These are phyloP conservation scores for Sarcophaga peregrina DNA, from an alignment of 1,140 invertebrate species.

Conservation along the genomic window DNA sequence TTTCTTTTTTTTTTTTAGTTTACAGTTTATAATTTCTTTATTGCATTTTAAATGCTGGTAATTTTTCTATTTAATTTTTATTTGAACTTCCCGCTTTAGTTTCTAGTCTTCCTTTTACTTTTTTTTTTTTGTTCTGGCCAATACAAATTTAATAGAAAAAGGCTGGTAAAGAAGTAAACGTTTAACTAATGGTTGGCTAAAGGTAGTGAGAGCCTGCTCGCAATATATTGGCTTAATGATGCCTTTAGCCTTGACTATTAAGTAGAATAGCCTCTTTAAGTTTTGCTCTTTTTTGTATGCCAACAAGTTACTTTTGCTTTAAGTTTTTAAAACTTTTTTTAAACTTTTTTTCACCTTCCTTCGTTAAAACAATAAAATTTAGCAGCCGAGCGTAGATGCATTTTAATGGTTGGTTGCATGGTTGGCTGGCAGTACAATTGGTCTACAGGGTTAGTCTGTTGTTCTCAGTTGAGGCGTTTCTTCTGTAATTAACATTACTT, in stretches of 20 bases:
- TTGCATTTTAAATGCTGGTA: too few species aligned
- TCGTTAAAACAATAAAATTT: not conserved
- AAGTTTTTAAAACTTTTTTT: too few species aligned
- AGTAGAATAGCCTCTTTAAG: not conserved
- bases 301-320: too few species aligned
- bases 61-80: too few species aligned
- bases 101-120: too few species aligned
- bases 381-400: not conserved
- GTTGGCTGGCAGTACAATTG: not conserved
- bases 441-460: not conserved
- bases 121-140: not conserved
- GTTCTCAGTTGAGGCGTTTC: not conserved
- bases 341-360: too few species aligned
- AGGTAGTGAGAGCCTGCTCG: not conserved
- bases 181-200: not conserved
- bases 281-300: not conserved
- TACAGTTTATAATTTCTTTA: too few species aligned
- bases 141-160: conserved; percentile 11
- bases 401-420: not conserved
- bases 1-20: too few species aligned
- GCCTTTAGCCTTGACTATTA: conserved; percentile 14
- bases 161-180: conserved; percentile 4
- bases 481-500: conserved; percentile 33
- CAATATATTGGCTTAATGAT: not conserved
- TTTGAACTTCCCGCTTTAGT: not conserved